These are phyloP conservation scores for Apoderus coryli DNA, from an alignment of 2,888 invertebrate genomes.

Conservation along the genomic window DNA sequence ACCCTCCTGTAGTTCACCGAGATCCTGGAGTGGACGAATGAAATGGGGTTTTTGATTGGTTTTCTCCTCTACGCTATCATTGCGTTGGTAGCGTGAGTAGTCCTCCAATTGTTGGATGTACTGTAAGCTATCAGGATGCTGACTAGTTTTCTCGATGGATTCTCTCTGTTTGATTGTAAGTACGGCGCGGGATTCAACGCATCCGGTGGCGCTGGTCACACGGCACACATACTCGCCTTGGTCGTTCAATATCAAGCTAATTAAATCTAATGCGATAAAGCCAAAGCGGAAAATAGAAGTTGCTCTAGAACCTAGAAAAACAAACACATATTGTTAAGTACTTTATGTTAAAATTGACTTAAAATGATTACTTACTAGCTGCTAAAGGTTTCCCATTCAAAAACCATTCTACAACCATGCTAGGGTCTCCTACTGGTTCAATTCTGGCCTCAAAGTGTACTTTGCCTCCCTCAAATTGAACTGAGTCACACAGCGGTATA, in stretches of 20 bases:
- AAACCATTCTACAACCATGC: slow-evolving; percentile 93
- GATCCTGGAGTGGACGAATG: slow-evolving; percentile 72
- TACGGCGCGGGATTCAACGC: slow-evolving; percentile 71
- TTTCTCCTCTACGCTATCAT: slow-evolving; percentile 71
- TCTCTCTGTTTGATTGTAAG: slow-evolving; percentile 69
- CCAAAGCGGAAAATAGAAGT: slow-evolving; percentile 95
- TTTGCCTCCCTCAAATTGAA: slow-evolving; percentile 79
- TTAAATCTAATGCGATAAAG: slow-evolving; percentile 85
- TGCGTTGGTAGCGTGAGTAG: slow-evolving; percentile 67
- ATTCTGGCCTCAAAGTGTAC: slow-evolving; percentile 96
- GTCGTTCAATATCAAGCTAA: slow-evolving; percentile 73
- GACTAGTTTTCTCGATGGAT: slow-evolving; percentile 74
- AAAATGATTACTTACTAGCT: slow-evolving; percentile 57
- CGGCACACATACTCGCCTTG: slow-evolving; percentile 84
- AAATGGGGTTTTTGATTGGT: slow-evolving; percentile 72
- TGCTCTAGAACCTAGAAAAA: slow-evolving; percentile 70
- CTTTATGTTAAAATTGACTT: slow-evolving; percentile 6
- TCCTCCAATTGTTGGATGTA: slow-evolving; percentile 85
- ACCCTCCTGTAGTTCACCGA: slow-evolving; percentile 79
- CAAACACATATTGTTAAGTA: too few species aligned
- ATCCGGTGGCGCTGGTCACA: slow-evolving; percentile 73
- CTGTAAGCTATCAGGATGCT: slow-evolving; percentile 83
- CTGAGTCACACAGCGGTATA: slow-evolving; percentile 68
- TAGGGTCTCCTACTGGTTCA: slow-evolving; percentile 92
- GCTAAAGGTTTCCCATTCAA: slow-evolving; percentile 81